Conservation (phyloP, 1,140 invertebrate genomes). For the Temnothorax curvispinosus region DNA sequence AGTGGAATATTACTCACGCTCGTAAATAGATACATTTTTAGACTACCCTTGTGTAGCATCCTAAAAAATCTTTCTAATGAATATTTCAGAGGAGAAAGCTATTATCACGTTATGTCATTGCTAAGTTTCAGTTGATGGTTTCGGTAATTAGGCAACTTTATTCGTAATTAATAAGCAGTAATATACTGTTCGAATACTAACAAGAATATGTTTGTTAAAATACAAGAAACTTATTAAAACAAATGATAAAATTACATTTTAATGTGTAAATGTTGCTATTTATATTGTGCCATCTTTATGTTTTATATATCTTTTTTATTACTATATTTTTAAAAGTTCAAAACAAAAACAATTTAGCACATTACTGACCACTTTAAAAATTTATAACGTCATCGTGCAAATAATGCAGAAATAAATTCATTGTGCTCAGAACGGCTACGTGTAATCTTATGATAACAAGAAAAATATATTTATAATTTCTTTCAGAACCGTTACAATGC, state of each 20-base stretch:
- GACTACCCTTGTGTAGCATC: not conserved
- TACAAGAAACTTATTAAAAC: not conserved
- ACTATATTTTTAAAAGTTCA: not conserved
- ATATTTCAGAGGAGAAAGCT: not conserved
- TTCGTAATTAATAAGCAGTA: not conserved
- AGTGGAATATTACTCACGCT: not conserved
- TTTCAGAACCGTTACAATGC: not conserved
- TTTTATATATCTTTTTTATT: not conserved
- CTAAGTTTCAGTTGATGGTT: not conserved
- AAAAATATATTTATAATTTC: not conserved
- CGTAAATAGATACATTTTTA: not conserved
- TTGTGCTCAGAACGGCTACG: not conserved
- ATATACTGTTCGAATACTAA: not conserved
- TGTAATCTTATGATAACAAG: not conserved
- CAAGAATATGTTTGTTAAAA: not conserved
- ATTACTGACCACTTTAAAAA: not conserved
- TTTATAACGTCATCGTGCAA: not conserved
- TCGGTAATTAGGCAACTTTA: not conserved
- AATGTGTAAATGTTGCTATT: not conserved
- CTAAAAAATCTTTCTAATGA: conserved; percentile 5
- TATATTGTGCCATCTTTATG: too few species aligned
- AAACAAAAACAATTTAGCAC: not conserved
- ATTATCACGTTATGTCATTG: not conserved
- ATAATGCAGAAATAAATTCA: conserved; percentile 6
- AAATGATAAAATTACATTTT: not conserved